These are phyloP conservation scores for Drosophila incognita DNA, from an alignment of 2,888 invertebrate genomes.

Conservation along the genomic window DNA sequence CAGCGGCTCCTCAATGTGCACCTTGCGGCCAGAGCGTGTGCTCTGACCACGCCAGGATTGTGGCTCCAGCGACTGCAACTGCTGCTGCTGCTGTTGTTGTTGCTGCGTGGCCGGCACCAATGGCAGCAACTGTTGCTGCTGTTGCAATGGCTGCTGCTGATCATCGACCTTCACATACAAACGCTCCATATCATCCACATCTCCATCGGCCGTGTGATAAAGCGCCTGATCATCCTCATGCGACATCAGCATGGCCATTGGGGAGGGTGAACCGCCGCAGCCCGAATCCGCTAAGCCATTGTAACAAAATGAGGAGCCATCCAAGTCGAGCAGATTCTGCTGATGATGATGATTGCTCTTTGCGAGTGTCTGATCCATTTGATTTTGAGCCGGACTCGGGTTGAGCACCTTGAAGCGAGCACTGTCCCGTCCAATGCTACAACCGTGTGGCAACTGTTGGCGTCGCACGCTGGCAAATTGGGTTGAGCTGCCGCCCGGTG, in stretches of 20 bases:
- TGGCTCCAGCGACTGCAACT: slow-evolving; percentile 48
- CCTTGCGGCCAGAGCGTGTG: slow-evolving; percentile 70
- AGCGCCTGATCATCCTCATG: slow-evolving; percentile 80
- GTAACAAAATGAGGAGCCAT: slow-evolving; percentile 81
- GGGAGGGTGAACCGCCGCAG: slow-evolving; percentile 83
- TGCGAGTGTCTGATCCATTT: slow-evolving; percentile 32
- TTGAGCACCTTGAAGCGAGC: slow-evolving; percentile 80
- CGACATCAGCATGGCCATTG: slow-evolving; percentile 83
- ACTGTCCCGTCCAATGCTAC: slow-evolving; percentile 70
- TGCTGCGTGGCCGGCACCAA: slow-evolving; percentile 30
- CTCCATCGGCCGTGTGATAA: slow-evolving; percentile 82
- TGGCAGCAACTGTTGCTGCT: slow-evolving; percentile 62
- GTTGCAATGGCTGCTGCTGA: slow-evolving; percentile 65
- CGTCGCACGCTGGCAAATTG: slow-evolving; percentile 77
- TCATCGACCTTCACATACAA: slow-evolving; percentile 85
- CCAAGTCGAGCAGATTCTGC: slow-evolving; percentile 79
- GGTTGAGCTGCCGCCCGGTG: slow-evolving; percentile 44
- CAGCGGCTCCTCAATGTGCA: slow-evolving; percentile 64
- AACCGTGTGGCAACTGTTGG: slow-evolving; percentile 67
- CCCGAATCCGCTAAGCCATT: slow-evolving; percentile 83
- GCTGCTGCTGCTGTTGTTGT: slow-evolving; percentile 44
- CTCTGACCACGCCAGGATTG: slow-evolving; percentile 78
- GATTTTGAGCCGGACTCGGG: slow-evolving; percentile 31
- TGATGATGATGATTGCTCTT: slow-evolving; percentile 51
- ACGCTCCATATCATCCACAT: slow-evolving; percentile 83